Evolutionary conservation across 37 sponge, comb jelly and placozoan species (phyloP).

Genomic region (Chondrilla cf. caribensis): DNA sequence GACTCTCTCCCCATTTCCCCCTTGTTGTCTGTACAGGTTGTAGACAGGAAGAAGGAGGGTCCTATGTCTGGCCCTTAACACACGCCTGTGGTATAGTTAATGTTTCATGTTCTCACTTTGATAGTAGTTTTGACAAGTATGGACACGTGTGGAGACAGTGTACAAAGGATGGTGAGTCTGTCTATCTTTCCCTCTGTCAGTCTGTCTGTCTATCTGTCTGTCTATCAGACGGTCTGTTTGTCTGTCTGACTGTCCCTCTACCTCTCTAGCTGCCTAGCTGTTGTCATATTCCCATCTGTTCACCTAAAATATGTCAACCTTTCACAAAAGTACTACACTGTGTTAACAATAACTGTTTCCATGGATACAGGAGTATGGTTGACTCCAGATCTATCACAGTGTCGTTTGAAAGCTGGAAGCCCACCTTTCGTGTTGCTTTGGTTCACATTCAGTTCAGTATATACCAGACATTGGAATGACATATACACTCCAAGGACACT

Average conservation of each 20-base stretch:
- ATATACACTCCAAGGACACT: neutral
- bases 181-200: neutral
- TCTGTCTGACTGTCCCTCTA: neutral
- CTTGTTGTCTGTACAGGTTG: neutral
- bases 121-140: neutral
- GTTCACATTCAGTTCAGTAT: neutral
- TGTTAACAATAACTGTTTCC: too few relatives aligned
- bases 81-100: neutral
- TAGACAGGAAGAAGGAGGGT: neutral
- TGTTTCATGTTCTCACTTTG: neutral
- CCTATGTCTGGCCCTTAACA: neutral
- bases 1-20: too few relatives aligned
- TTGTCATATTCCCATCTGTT: too few relatives aligned
- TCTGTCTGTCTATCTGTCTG: slow-evolving; percentile 11
- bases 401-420: neutral
- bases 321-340: too few relatives aligned
- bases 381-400: neutral
- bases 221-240: slow-evolving; percentile 12
- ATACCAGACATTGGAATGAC: neutral
- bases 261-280: too few relatives aligned
- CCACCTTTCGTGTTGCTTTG: neutral
- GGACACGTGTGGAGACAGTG: neutral
- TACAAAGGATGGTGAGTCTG: slow-evolving; percentile 6
- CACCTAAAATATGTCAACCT: too few relatives aligned
- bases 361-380: neutral